Conservation (phyloP, 2,888 invertebrate genomes). For the Cerastoderma edule region DNA sequence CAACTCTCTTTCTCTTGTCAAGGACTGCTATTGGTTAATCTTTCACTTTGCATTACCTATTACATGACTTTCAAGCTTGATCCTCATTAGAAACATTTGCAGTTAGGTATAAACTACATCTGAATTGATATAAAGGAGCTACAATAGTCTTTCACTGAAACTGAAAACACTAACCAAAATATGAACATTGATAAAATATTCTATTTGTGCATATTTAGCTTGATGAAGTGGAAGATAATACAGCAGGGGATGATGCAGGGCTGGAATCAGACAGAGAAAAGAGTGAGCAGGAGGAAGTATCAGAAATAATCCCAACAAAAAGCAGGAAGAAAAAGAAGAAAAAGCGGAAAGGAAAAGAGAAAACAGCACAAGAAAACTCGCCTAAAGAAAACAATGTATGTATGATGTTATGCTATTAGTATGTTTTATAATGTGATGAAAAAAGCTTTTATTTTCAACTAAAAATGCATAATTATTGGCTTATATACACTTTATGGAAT, state of each 20-base stretch:
- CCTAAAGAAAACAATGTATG: background rate
- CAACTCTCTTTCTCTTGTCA: too few relatives aligned
- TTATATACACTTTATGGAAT: background rate
- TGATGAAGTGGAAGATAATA: conserved; percentile 39
- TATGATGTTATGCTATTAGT: background rate
- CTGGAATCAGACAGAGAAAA: conserved; percentile 39
- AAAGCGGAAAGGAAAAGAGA: conserved; percentile 54
- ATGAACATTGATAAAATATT: background rate
- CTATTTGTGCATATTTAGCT: conserved; percentile 25
- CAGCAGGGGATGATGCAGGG: conserved; percentile 31
- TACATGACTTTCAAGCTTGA: background rate
- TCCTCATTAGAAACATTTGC: background rate
- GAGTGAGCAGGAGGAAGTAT: conserved; percentile 36
- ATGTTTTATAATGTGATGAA: background rate
- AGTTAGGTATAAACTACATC: background rate
- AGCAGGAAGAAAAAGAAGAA: conserved; percentile 73
- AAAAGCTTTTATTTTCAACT: background rate
- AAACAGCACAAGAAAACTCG: background rate
- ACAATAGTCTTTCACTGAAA: too few relatives aligned
- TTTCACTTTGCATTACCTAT: background rate
- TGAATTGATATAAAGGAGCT: background rate
- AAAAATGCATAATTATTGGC: background rate
- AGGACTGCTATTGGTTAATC: too few relatives aligned
- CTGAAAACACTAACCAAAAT: background rate
- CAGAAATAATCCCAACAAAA: conserved; percentile 35